Evolutionary conservation across 2,888 invertebrate species (phyloP).

Genomic region (Drosophila prolongata): DNA sequence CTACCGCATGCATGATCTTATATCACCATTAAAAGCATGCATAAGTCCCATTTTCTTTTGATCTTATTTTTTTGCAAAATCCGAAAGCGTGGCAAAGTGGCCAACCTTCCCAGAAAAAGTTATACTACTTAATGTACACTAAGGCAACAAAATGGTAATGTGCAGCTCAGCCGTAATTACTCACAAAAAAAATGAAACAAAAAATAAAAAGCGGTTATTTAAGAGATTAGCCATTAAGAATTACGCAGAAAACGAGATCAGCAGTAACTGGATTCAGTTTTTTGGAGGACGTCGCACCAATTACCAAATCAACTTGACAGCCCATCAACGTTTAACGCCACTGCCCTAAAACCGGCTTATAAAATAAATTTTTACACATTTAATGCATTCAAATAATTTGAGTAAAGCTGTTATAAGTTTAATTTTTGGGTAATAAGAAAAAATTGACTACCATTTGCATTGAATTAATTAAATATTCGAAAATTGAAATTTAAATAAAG

Average conservation of each 20-base stretch:
- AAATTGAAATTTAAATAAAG: background rate
- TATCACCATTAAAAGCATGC: conserved; percentile 29
- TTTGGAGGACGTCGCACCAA: conserved; percentile 34
- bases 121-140: conserved; percentile 25
- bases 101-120: conserved; percentile 23
- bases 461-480: background rate
- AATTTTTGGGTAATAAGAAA: background rate
- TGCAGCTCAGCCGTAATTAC: conserved; percentile 23
- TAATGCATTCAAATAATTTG: conserved; percentile 12
- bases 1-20: conserved; percentile 15
- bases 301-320: conserved; percentile 52
- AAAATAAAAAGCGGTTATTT: conserved; percentile 26
- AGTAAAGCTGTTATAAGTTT: background rate
- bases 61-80: conserved; percentile 28
- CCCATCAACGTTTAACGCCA: conserved; percentile 32
- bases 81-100: conserved; percentile 33
- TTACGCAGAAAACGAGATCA: conserved; percentile 31
- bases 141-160: conserved; percentile 17
- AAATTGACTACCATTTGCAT: too few species aligned
- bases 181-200: conserved; percentile 10
- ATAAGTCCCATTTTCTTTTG: conserved; percentile 27
- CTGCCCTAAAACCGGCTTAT: conserved; percentile 40
- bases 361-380: conserved; percentile 16
- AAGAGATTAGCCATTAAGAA: conserved; percentile 36
- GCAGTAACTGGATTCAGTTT: conserved; percentile 24